Conservation (phyloP, 2,113 vertebrate genomes). For the Oryzias celebensis region DNA sequence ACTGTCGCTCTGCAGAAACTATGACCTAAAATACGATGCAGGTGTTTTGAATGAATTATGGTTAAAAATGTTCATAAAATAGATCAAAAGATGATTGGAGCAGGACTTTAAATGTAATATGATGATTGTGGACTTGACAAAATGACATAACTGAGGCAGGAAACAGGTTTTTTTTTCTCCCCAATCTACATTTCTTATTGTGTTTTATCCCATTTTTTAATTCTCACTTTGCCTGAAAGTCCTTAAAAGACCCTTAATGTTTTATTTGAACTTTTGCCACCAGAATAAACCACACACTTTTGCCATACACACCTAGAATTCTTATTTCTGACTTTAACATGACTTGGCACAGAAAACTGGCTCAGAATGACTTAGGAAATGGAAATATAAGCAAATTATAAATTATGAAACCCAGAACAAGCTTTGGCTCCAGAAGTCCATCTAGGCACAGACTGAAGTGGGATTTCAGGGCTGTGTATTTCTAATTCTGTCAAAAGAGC, state of each 20-base stretch:
- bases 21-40: too few relatives aligned
- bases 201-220: too few relatives aligned
- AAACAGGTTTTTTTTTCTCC: too few relatives aligned
- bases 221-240: too few relatives aligned
- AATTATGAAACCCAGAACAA: constrained; percentile 61
- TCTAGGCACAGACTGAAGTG: constrained; percentile 61
- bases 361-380: constrained; percentile 50
- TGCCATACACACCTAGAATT: constrained; percentile 3
- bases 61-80: too few relatives aligned
- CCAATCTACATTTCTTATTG: too few relatives aligned
- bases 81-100: too few relatives aligned
- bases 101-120: too few relatives aligned
- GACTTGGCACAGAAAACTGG: constrained; percentile 59
- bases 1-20: too few relatives aligned
- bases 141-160: too few relatives aligned
- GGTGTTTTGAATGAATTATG: too few relatives aligned
- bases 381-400: constrained; percentile 65
- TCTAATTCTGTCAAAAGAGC: constrained; percentile 27
- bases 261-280: constrained; percentile 3
- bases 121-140: too few relatives aligned
- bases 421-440: constrained; percentile 47
- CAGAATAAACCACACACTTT: constrained; percentile 6
- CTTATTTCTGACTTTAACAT: constrained; percentile 44
- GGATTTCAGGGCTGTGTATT: constrained; percentile 52
- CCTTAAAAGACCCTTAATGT: neutral